Evolutionary conservation across 2,888 invertebrate species (phyloP).

Genomic region (Ophraella communa): DNA sequence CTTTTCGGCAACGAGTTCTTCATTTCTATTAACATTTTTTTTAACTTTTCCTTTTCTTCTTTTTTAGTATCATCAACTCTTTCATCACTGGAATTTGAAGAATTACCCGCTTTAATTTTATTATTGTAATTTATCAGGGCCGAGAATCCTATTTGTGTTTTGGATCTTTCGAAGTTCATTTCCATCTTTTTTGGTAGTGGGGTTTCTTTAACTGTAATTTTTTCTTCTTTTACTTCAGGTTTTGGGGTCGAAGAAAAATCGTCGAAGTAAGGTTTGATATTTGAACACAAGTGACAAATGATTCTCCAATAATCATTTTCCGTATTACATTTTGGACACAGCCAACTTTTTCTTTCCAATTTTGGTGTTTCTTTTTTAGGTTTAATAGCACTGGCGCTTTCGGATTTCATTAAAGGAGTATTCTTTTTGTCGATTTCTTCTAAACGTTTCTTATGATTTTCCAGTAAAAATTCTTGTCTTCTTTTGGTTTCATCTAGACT

Average conservation of each 20-base stretch:
- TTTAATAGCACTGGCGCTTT: conserved; percentile 54
- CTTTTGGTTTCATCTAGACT: conserved; percentile 47
- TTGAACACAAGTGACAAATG: conserved; percentile 68
- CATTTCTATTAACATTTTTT: conserved; percentile 79
- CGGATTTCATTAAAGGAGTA: conserved; percentile 55
- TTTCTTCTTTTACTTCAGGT: conserved; percentile 30
- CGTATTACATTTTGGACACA: conserved; percentile 67
- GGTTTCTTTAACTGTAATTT: conserved; percentile 35
- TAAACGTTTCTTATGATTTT: conserved; percentile 48
- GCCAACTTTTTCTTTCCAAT: conserved; percentile 61
- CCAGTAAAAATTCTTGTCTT: conserved; percentile 48
- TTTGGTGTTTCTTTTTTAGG: conserved; percentile 51
- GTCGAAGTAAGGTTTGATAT: conserved; percentile 62
- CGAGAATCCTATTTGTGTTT: conserved; percentile 58
- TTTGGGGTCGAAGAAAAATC: conserved; percentile 46
- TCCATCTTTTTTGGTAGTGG: conserved; percentile 44
- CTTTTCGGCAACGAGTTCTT: conserved; percentile 73
- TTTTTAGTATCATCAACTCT: conserved; percentile 49
- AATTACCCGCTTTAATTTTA: conserved; percentile 62
- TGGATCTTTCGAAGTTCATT: conserved; percentile 54
- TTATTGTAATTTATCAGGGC: conserved; percentile 52
- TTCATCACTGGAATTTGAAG: not conserved
- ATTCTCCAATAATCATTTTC: conserved; percentile 68
- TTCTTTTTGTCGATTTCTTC: conserved; percentile 52
- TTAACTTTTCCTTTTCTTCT: conserved; percentile 68